Evolutionary conservation across 2,888 invertebrate genomes (phyloP), one percentile per base, ranked within the genome.

Genomic region (Calliopum simillimum): DNA sequence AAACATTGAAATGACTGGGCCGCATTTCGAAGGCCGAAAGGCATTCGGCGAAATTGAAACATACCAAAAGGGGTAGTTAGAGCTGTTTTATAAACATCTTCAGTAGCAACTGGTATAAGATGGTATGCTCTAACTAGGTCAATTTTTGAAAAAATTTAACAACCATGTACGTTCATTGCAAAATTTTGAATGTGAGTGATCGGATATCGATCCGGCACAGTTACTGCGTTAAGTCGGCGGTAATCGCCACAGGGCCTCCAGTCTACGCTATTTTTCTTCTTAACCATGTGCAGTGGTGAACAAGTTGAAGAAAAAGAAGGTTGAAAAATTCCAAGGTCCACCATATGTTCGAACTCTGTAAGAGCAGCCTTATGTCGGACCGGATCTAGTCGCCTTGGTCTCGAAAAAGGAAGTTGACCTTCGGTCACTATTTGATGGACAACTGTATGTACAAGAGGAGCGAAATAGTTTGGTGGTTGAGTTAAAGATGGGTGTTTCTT

Each of bases 41-140:
- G 64, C 82, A 84, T 84, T 11, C 62, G 47, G 0, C 72, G 11
- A 61, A 79, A 83, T 68, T 85, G 84, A 64, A 79, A 85, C 4
- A 84, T 69, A 4, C 83, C 84, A 66, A 84, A 79, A 1, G 84
- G 83, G 3, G 84, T 85, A 1, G 71, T 81, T 2, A 85, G 79
- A 0, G 82, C 84, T 4, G 84, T 84, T 72, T 86, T 86, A 2
- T 59, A 71, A 14, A 85, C 77, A 70, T 85, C 81, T 16, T 77
- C 78, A 4, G 74, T 59, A 3, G 69, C 73, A 23, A 86, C 78
- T 0, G 82, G 82, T 41, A 86, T 84, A 41, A 84, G 80, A 67
- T 82, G 75, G 68, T 79, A 86, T 1, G 84, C 84, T 59, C 72
- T 59, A 2, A 71, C 58, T 3, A 82, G 64, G 69, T 81, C 79